Evolutionary conservation across 2,797 vertebrate genomes (phyloP), one percentile per base, ranked within the genome.

Genomic region (Gallinago nigripennis): DNA sequence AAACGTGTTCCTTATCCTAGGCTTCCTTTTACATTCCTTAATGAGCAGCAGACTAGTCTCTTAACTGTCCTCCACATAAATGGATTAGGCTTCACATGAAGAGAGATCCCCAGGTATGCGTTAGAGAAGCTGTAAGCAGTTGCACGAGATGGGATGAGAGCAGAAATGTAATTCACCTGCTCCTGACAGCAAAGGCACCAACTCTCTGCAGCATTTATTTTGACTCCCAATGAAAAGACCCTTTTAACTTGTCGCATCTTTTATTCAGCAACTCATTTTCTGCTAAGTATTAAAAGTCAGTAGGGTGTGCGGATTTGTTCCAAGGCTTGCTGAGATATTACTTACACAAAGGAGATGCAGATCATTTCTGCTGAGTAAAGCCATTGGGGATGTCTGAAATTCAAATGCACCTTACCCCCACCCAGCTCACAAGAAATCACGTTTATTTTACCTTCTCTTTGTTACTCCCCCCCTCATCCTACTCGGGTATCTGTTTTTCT

Each of bases 181-280:
- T 88, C 94, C 90, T 90, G 94, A 79, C 91, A 94, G 95, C 54
- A 68, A 75, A 91, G 61, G 87, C 70, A 75, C 80, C 84, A 63
- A n/a, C 65, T 48, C 90, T 83, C 69, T 24, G 25, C 72, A 81
- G 92, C 75, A 77, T 93, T 92, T 92, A 91, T 93, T 91, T 82
- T 83, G 92, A 89, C 88, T 94, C 75, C 92, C 92, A 91, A 82
- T 37, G 80, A 88, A 93, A 89, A 92, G 92, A 25, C 61, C 56
- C 77, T 76, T 90, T 94, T 91, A 95, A 95, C 79, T 91, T 84
- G 72, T 86, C 20, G 8, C 83, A 96, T 96, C 86, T 97, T 92
- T 95, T 96, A 96, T 87, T 88, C 88, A 95, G 93, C 60, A 81
- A 92, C 91, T 95, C 94, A 92, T 95, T 94, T 94, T 92, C 93